phyloP scores from a whole-genome alignment of 2,113 vertebrate species.

The Paramormyrops kingsleyae region DNA sequence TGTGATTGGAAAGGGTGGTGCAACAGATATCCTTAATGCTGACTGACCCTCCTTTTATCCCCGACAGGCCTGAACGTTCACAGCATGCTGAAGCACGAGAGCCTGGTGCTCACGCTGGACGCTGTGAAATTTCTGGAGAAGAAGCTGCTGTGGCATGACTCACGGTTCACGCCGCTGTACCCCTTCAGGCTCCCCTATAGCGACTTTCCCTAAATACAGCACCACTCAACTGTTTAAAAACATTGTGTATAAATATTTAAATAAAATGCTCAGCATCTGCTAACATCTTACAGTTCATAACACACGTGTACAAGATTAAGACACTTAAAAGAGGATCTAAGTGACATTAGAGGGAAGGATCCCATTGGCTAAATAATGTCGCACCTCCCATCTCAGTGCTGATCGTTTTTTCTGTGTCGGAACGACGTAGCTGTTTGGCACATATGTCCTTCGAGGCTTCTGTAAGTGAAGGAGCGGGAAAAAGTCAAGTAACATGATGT shows the following conservation, averaged over 20 bases:
- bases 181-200: slow-evolving; percentile 72
- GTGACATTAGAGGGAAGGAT: slow-evolving; percentile 52
- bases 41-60: background rate
- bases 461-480: slow-evolving; percentile 27
- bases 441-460: slow-evolving; percentile 50
- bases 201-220: slow-evolving; percentile 51
- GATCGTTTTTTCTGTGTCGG: slow-evolving; percentile 81
- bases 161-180: slow-evolving; percentile 60
- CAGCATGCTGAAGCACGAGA: slow-evolving; percentile 79
- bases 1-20: background rate
- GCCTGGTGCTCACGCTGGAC: slow-evolving; percentile 69
- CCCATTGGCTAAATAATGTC: slow-evolving; percentile 70
- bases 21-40: background rate
- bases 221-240: background rate
- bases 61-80: slow-evolving; percentile 76
- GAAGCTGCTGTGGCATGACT: slow-evolving; percentile 78
- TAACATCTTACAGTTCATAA: background rate
- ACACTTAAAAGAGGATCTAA: background rate
- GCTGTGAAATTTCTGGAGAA: slow-evolving; percentile 72
- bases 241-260: slow-evolving; percentile 30
- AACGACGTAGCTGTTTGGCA: slow-evolving; percentile 72
- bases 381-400: slow-evolving; percentile 72
- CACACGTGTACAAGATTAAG: slow-evolving; percentile 2
- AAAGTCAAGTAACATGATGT: background rate
- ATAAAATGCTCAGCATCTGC: slow-evolving; percentile 36